phyloP scores from a whole-genome alignment of 2,888 invertebrate species.

The Lepidocyrtoides sp. region DNA sequence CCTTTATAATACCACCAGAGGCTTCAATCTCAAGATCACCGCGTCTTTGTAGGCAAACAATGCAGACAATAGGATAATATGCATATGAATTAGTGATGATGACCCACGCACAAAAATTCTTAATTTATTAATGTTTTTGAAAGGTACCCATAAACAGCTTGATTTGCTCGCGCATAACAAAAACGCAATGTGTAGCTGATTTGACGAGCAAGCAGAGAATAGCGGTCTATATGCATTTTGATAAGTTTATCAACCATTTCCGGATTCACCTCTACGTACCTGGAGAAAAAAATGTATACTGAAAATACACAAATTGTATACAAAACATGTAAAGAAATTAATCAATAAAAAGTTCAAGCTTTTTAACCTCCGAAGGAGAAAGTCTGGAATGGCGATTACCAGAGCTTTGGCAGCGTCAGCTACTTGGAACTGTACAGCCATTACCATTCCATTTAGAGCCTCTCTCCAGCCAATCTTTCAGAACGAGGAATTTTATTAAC shows the following conservation, averaged over 20 bases:
- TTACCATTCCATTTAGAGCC: slow-evolving; percentile 45
- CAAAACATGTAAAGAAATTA: neutral
- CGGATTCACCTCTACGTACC: slow-evolving; percentile 39
- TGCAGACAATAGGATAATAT: no score
- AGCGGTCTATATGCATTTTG: neutral
- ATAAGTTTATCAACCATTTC: neutral
- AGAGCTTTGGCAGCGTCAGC: slow-evolving; percentile 67
- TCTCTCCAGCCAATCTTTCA: slow-evolving; percentile 66
- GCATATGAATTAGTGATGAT: no score
- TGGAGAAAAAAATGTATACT: neutral
- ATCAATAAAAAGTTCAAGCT: neutral
- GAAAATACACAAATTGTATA: slow-evolving; percentile 1
- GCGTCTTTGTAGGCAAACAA: neutral
- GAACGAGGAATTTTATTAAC: neutral
- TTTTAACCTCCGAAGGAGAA: slow-evolving; percentile 11
- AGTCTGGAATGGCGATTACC: slow-evolving; percentile 55
- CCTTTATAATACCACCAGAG: neutral
- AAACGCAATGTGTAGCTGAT: slow-evolving; percentile 33
- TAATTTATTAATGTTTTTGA: neutral
- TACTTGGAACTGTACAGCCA: slow-evolving; percentile 63
- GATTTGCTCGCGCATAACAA: slow-evolving; percentile 32
- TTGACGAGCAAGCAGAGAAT: slow-evolving; percentile 38
- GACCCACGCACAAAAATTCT: no score
- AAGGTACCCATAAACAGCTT: slow-evolving; percentile 60
- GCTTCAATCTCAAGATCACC: neutral